Conservation (phyloP, 1,140 invertebrate genomes). For the Sweltsa coloradensis region DNA sequence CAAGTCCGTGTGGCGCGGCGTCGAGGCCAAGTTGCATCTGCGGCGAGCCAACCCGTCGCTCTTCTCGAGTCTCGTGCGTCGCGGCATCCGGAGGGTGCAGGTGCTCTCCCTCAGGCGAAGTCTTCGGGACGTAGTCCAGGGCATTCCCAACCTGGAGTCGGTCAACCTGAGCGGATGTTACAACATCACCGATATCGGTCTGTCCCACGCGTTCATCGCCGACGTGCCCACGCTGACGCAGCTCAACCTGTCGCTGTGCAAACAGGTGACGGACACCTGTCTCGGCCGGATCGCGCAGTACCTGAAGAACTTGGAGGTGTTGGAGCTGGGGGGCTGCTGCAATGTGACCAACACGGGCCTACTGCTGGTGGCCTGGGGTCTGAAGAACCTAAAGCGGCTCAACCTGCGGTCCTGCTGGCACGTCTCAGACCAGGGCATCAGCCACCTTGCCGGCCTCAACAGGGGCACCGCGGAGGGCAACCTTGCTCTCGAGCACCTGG, state of each 20-base stretch:
- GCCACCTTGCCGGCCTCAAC: constrained; percentile 66
- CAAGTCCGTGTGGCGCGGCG: constrained; percentile 83
- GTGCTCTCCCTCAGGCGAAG: constrained; percentile 73
- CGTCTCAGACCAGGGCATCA: constrained; percentile 80
- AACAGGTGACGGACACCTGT: constrained; percentile 82
- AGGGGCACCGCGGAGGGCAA: constrained; percentile 50
- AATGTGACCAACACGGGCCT: constrained; percentile 82
- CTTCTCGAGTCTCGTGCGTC: constrained; percentile 70
- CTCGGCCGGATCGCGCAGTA: constrained; percentile 70
- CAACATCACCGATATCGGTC: constrained; percentile 73
- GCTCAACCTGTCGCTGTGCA: constrained; percentile 83
- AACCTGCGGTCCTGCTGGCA: constrained; percentile 87
- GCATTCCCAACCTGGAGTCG: constrained; percentile 74
- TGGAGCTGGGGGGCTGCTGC: constrained; percentile 82
- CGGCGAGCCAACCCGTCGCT: constrained; percentile 67
- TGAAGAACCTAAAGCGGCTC: constrained; percentile 67
- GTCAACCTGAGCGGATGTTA: constrained; percentile 88
- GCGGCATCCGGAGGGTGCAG: constrained; percentile 80
- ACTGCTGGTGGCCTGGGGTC: constrained; percentile 70
- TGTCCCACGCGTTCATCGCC: constrained; percentile 65
- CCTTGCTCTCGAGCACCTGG: constrained; percentile 64
- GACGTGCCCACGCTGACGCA: constrained; percentile 60
- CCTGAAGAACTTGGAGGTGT: constrained; percentile 72
- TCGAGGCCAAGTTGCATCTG: constrained; percentile 81
- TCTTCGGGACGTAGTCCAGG: constrained; percentile 74